phyloP scores from a whole-genome alignment of 2,888 invertebrate genomes.

The Antitype chi region DNA sequence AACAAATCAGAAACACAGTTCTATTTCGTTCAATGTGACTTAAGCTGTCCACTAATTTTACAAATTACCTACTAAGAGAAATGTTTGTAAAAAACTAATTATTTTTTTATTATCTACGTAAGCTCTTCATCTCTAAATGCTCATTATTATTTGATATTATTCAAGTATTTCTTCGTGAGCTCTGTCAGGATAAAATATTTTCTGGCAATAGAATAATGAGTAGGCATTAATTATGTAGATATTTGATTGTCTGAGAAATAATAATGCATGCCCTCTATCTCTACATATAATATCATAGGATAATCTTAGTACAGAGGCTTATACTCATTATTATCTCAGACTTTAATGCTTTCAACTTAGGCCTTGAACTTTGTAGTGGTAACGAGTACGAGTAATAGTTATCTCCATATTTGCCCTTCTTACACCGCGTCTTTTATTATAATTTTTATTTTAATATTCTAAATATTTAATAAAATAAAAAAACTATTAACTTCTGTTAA shows the following conservation, averaged over 20 bases:
- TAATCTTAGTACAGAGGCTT: not conserved
- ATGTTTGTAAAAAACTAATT: slow-evolving; percentile 3
- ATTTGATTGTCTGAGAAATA: slow-evolving; percentile 13
- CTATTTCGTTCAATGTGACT: not conserved
- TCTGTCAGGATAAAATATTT: slow-evolving; percentile 14
- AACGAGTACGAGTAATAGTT: not conserved
- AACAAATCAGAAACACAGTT: not conserved
- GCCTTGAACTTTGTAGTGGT: not conserved
- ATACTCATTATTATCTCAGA: not conserved
- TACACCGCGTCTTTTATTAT: not conserved
- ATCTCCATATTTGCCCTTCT: not conserved
- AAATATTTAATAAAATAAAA: not conserved
- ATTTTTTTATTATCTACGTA: slow-evolving; percentile 6
- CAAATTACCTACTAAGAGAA: not conserved
- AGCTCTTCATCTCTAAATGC: slow-evolving; percentile 40
- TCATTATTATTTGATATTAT: slow-evolving; percentile 46
- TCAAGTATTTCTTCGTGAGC: slow-evolving; percentile 30
- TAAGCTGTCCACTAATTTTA: not conserved
- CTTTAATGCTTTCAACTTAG: not conserved
- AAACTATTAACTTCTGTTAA: not conserved
- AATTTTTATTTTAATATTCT: too few species aligned
- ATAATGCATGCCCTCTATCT: not conserved
- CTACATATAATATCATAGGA: not conserved
- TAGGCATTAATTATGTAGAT: slow-evolving; percentile 18
- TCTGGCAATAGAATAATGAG: slow-evolving; percentile 1